These are phyloP conservation scores for Halictus ligatus DNA, from an alignment of 2,888 invertebrate species.

Conservation along the genomic window DNA sequence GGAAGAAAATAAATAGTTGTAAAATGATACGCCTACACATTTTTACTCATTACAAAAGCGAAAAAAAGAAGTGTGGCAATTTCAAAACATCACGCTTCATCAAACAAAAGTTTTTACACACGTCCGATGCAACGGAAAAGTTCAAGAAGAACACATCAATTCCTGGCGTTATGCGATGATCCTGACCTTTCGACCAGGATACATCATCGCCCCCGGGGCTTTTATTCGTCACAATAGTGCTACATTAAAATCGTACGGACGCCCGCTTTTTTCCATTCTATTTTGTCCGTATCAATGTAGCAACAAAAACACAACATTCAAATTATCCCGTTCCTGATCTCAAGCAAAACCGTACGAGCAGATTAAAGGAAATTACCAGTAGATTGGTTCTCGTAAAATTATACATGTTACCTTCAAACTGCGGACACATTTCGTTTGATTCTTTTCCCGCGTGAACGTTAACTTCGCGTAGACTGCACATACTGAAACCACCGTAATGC, in stretches of 20 bases:
- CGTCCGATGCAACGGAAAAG: conserved; percentile 1
- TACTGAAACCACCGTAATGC: background rate
- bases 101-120: too few species aligned
- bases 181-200: conserved; percentile 77
- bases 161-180: conserved; percentile 63
- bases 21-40: background rate
- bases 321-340: background rate
- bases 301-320: background rate
- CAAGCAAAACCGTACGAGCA: background rate
- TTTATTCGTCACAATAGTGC: conserved; percentile 32
- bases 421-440: background rate
- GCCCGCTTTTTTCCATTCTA: background rate
- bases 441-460: background rate
- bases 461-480: background rate
- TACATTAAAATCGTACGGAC: conserved; percentile 21
- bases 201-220: conserved; percentile 66
- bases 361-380: background rate
- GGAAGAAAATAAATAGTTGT: background rate
- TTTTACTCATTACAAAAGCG: background rate
- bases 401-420: background rate
- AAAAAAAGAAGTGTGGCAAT: background rate
- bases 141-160: conserved; percentile 37
- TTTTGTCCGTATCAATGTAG: background rate
- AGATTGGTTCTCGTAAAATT: background rate
- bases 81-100: background rate